phyloP scores from a whole-genome alignment of 2,113 vertebrate species.

The Hymenochirus boettgeri region DNA sequence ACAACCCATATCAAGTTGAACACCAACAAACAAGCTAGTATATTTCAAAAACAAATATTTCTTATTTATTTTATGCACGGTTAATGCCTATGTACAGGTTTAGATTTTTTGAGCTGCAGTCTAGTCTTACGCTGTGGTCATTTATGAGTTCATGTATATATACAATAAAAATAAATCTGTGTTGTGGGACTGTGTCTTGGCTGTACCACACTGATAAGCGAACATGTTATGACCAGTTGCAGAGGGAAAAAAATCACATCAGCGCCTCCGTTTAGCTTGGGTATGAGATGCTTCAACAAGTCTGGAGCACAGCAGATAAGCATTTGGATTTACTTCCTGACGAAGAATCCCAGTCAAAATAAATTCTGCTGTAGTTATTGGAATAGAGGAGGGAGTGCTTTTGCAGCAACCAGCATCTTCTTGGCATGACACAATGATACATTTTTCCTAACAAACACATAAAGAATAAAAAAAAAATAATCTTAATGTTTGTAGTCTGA shows the following conservation, averaged over 20 bases:
- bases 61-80: too few species aligned
- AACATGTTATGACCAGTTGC: too few species aligned
- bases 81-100: too few species aligned
- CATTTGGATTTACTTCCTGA: constrained; percentile 64
- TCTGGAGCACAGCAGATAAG: constrained; percentile 51
- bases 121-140: too few species aligned
- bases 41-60: too few species aligned
- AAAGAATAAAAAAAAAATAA: constrained; percentile 13
- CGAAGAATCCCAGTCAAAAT: constrained; percentile 80
- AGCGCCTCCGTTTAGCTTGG: constrained; percentile 43
- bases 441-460: constrained; percentile 58
- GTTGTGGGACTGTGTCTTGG: neutral
- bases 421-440: constrained; percentile 75
- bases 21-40: too few species aligned
- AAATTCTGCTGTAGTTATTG: constrained; percentile 74
- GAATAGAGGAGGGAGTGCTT: constrained; percentile 58
- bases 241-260: neutral
- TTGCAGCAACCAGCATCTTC: constrained; percentile 67
- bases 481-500: neutral
- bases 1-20: too few species aligned
- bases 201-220: too few species aligned
- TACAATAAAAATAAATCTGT: neutral
- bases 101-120: too few species aligned
- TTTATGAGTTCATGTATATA: neutral
- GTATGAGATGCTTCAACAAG: constrained; percentile 10